Percentiles rank a stretch among this genome's conserved stretches.
These are phyloP conservation scores for Xylocampa areola DNA, from an alignment of 2,888 invertebrate species.

Conservation along the genomic window DNA sequence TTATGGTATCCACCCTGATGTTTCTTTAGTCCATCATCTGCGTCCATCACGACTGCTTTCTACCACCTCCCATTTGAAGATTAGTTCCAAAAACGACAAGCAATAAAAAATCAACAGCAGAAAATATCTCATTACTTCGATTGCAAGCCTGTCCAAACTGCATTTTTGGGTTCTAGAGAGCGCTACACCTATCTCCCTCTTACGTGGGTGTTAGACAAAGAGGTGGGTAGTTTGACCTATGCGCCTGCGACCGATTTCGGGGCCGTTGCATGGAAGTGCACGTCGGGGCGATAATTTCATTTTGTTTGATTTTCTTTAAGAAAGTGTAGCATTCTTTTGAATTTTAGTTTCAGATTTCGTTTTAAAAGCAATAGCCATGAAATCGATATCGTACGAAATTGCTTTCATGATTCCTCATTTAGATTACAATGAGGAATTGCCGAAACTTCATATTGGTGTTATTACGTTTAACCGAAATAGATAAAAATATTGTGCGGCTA, in stretches of 20 bases:
- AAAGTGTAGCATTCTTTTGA: constrained; percentile 37
- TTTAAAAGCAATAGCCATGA: too few relatives aligned
- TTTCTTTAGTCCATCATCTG: too few relatives aligned
- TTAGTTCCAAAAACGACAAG: constrained; percentile 44
- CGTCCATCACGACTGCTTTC: background rate
- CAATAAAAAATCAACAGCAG: constrained; percentile 39
- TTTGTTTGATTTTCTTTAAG: constrained; percentile 57
- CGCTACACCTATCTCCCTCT: constrained; percentile 67
- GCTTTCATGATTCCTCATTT: too few relatives aligned
- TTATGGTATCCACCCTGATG: too few relatives aligned
- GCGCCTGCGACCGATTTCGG: constrained; percentile 70
- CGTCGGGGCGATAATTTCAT: constrained; percentile 34
- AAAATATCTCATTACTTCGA: constrained; percentile 56
- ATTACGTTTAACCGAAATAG: too few relatives aligned
- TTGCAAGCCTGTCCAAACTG: constrained; percentile 55
- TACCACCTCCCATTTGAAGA: constrained; percentile 3
- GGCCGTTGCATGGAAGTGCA: constrained; percentile 48
- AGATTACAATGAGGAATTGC: too few relatives aligned
- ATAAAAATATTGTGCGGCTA: too few relatives aligned
- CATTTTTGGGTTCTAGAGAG: constrained; percentile 66
- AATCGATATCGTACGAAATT: too few relatives aligned
- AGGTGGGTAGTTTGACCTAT: constrained; percentile 68
- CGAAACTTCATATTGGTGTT: too few relatives aligned
- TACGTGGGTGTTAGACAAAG: constrained; percentile 55
- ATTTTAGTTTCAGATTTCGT: constrained; percentile 1